Evolutionary conservation across 2,113 vertebrate genomes (phyloP).

Genomic region (Siniperca knerii): DNA sequence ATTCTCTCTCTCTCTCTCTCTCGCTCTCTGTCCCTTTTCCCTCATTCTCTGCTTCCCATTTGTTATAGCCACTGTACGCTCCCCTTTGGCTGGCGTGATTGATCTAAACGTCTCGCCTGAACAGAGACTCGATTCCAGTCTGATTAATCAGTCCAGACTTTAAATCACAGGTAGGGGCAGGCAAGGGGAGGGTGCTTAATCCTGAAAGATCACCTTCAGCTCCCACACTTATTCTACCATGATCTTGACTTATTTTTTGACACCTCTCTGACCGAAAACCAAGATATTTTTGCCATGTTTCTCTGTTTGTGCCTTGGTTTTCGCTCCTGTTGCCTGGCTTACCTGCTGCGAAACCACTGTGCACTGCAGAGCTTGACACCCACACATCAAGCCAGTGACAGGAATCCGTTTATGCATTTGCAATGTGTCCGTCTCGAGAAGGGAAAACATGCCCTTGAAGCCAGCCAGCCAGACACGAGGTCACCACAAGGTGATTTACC

Average conservation of each 20-base stretch:
- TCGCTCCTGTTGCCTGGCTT: background rate
- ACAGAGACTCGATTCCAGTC: conserved; percentile 48
- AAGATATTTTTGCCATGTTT: conserved; percentile 9
- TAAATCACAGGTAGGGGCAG: conserved; percentile 59
- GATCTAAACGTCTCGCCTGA: conserved; percentile 67
- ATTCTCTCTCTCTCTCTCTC: background rate
- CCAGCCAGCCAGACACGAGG: conserved; percentile 47
- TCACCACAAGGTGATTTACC: conserved; percentile 63
- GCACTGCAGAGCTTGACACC: conserved; percentile 53
- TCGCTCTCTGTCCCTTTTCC: conserved; percentile 11
- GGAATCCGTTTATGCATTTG: conserved; percentile 78
- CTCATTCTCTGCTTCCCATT: conserved; percentile 55
- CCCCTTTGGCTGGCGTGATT: conserved; percentile 63
- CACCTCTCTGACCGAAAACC: conserved; percentile 33
- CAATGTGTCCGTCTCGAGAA: conserved; percentile 67
- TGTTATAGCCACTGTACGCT: conserved; percentile 55
- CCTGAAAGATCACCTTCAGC: conserved; percentile 64
- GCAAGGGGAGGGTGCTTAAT: conserved; percentile 44
- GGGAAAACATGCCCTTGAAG: conserved; percentile 73
- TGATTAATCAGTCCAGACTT: conserved; percentile 66
- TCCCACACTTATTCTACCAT: conserved; percentile 51
- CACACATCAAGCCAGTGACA: conserved; percentile 71
- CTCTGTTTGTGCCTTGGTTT: background rate
- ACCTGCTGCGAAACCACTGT: conserved; percentile 48
- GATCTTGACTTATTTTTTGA: conserved; percentile 49